A percentile compares a stretch with the other conserved stretches of the same genome.
Evolutionary conservation across 2,888 invertebrate genomes (phyloP).

Genomic region (Andrena bucephala): DNA sequence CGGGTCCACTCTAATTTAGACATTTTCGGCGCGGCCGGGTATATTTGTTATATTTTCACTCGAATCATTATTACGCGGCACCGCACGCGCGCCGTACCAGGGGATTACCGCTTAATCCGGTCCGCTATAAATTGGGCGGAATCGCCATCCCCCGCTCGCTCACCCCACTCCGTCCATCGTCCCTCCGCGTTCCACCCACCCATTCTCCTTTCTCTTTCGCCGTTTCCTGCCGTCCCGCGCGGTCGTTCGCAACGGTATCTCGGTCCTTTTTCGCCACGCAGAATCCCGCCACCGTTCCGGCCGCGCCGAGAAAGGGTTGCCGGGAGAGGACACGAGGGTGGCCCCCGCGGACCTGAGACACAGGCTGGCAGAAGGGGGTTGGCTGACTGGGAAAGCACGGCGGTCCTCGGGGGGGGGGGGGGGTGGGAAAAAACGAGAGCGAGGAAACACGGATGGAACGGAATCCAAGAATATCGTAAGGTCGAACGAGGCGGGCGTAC

Average conservation of each 20-base stretch:
- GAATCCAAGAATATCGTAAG: constrained; percentile 63
- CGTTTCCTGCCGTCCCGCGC: not conserved
- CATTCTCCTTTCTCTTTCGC: not conserved
- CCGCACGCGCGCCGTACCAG: constrained; percentile 68
- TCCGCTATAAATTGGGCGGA: constrained; percentile 78
- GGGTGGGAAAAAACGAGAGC: constrained; percentile 40
- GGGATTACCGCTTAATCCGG: constrained; percentile 79
- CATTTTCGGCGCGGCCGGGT: constrained; percentile 64
- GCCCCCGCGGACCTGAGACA: not conserved
- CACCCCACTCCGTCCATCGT: not conserved
- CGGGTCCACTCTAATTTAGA: constrained; percentile 76
- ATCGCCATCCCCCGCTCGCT: constrained; percentile 61
- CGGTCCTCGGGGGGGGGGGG: constrained; percentile 10
- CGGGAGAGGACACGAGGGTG: not conserved
- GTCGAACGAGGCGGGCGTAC: constrained; percentile 44
- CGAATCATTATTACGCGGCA: constrained; percentile 78
- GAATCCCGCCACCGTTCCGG: constrained; percentile 41
- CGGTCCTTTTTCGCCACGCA: constrained; percentile 29
- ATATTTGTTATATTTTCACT: constrained; percentile 77
- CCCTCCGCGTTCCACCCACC: not conserved
- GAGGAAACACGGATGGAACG: constrained; percentile 57
- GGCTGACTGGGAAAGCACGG: constrained; percentile 20
- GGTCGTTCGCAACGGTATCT: constrained; percentile 42
- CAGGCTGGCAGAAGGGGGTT: not conserved
- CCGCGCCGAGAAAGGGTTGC: constrained; percentile 56